phyloP scores from a whole-genome alignment of 2,888 invertebrate genomes.

The Neuroscelio doddi region DNA sequence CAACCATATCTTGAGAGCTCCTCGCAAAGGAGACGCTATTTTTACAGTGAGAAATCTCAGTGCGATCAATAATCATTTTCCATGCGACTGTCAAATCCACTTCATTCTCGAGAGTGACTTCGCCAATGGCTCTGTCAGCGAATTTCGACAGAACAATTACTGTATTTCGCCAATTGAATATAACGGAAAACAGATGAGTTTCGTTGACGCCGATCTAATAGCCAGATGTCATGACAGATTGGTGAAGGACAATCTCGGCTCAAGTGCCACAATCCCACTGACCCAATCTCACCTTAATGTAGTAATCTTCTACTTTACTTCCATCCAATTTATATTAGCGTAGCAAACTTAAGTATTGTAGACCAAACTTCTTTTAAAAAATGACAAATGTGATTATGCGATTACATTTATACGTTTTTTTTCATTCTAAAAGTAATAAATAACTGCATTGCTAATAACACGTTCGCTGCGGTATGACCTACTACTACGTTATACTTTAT shows the following conservation, averaged over 20 bases:
- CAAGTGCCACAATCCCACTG: slow-evolving; percentile 49
- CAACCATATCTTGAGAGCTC: slow-evolving; percentile 87
- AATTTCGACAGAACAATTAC: slow-evolving; percentile 78
- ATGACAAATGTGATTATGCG: too few relatives aligned
- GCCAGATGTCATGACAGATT: slow-evolving; percentile 81
- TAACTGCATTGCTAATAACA: too few relatives aligned
- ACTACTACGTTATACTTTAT: too few relatives aligned
- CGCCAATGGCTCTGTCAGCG: slow-evolving; percentile 76
- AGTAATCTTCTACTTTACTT: slow-evolving; percentile 21
- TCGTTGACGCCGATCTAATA: slow-evolving; percentile 78
- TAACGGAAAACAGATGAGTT: slow-evolving; percentile 84
- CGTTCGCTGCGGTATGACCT: too few relatives aligned
- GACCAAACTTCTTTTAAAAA: too few relatives aligned
- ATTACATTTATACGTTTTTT: too few relatives aligned
- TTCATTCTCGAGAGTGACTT: slow-evolving; percentile 84
- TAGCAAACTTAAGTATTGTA: too few relatives aligned
- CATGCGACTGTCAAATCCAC: slow-evolving; percentile 89
- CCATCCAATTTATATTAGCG: slow-evolving; percentile 24
- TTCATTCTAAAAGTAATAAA: too few relatives aligned
- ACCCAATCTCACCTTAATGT: slow-evolving; percentile 22
- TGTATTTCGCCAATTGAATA: slow-evolving; percentile 90
- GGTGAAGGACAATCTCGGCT: slow-evolving; percentile 78
- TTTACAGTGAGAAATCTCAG: slow-evolving; percentile 82
- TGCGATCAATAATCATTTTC: slow-evolving; percentile 86
- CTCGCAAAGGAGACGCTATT: slow-evolving; percentile 78